Conservation (phyloP, 2,888 invertebrate genomes). For the Plemyria rubiginata region DNA sequence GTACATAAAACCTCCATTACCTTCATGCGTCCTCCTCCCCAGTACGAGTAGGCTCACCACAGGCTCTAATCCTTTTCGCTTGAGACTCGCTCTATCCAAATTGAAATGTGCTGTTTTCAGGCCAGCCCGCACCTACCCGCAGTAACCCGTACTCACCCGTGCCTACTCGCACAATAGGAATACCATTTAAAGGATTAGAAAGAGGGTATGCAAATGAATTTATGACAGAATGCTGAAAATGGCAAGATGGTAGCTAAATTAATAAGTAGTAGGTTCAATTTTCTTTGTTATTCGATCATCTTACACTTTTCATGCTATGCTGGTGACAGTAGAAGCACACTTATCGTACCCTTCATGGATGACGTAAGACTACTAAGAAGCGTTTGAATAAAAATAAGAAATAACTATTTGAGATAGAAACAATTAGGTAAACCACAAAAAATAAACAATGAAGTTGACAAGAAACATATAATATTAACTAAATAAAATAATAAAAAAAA, state of each 20-base stretch:
- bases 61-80: slow-evolving; percentile 56
- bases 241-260: slow-evolving; percentile 2
- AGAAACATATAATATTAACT: no score
- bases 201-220: slow-evolving; percentile 33
- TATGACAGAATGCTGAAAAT: slow-evolving; percentile 11
- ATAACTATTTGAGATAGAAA: no score
- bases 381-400: no score
- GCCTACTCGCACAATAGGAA: slow-evolving; percentile 29
- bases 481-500: no score
- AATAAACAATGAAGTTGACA: no score
- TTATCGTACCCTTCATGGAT: no score
- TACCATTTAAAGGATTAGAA: slow-evolving; percentile 32
- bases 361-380: no score
- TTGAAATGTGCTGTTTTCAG: slow-evolving; percentile 75
- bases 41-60: slow-evolving; percentile 21
- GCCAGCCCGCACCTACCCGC: slow-evolving; percentile 39
- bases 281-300: no score
- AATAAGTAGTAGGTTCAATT: slow-evolving; percentile 1
- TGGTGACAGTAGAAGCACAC: no score
- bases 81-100: slow-evolving; percentile 69
- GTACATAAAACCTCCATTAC: slow-evolving; percentile 16
- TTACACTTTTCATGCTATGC: no score
- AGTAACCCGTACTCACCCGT: slow-evolving; percentile 11
- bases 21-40: slow-evolving; percentile 13
- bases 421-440: no score